Evolutionary conservation across 2,797 vertebrate species (phyloP).

Genomic region (Onychomys torridus): DNA sequence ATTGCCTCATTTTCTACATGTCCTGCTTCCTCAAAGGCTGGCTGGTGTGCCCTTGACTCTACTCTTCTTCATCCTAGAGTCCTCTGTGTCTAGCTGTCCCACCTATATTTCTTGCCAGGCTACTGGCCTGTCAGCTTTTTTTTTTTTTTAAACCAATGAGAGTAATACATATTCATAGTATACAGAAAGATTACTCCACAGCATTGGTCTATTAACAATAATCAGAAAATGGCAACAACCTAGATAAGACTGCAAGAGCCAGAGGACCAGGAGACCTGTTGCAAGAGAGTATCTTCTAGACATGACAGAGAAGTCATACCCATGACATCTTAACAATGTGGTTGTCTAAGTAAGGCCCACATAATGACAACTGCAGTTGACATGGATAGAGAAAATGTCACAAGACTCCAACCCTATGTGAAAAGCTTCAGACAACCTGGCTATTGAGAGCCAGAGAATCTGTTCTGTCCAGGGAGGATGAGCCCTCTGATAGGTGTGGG

Average conservation of each 20-base stretch:
- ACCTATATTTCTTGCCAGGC: no score
- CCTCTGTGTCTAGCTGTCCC: no score
- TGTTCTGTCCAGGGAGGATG: background rate
- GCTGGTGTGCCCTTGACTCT: no score
- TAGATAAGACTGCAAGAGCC: background rate
- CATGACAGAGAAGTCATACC: background rate
- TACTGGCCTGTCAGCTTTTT: no score
- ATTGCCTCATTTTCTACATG: no score
- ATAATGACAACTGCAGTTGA: background rate
- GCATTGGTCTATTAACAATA: no score
- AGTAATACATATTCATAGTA: no score
- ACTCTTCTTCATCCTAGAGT: no score
- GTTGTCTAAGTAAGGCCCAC: background rate
- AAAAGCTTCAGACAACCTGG: background rate
- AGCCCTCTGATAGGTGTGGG: background rate
- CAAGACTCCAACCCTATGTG: background rate
- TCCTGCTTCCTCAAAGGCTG: no score
- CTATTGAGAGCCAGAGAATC: background rate
- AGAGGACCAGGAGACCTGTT: background rate
- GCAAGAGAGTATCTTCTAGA: background rate
- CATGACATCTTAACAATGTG: background rate
- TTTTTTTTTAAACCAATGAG: no score
- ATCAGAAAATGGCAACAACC: background rate
- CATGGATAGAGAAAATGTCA: background rate
- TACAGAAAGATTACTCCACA: no score